These are phyloP conservation scores for Hemichromis elongatus DNA, from an alignment of 2,113 vertebrate species.

Conservation along the genomic window DNA sequence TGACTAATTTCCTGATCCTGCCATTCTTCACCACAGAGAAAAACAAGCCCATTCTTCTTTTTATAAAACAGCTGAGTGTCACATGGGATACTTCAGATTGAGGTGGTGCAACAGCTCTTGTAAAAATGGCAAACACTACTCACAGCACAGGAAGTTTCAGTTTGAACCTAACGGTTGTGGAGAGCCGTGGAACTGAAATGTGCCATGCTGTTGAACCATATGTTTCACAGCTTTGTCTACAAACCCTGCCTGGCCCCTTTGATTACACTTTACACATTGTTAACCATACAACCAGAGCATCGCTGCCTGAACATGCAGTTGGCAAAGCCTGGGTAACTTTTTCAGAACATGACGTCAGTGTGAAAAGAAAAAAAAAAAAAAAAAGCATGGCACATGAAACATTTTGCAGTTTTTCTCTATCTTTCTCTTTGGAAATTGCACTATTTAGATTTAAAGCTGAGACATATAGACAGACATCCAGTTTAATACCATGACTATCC, in stretches of 20 bases:
- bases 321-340: neutral
- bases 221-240: conserved; percentile 58
- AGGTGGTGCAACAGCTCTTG: conserved; percentile 30
- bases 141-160: conserved; percentile 23
- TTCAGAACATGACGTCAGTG: neutral
- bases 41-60: neutral
- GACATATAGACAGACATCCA: neutral
- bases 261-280: conserved; percentile 63
- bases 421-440: neutral
- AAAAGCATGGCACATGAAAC: neutral
- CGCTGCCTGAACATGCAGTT: neutral
- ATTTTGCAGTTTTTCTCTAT: neutral
- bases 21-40: neutral
- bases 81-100: conserved; percentile 11
- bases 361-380: neutral
- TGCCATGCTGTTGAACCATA: conserved; percentile 56
- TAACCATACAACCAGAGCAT: conserved; percentile 21
- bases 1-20: neutral
- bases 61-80: conserved; percentile 13
- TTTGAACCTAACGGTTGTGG: conserved; percentile 8
- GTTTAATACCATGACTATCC: neutral
- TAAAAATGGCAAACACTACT: conserved; percentile 9
- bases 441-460: neutral
- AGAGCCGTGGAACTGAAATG: conserved; percentile 9
- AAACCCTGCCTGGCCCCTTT: conserved; percentile 50